phyloP scores from a whole-genome alignment of 2,113 vertebrate species.

The Gallinago jamesoni region DNA sequence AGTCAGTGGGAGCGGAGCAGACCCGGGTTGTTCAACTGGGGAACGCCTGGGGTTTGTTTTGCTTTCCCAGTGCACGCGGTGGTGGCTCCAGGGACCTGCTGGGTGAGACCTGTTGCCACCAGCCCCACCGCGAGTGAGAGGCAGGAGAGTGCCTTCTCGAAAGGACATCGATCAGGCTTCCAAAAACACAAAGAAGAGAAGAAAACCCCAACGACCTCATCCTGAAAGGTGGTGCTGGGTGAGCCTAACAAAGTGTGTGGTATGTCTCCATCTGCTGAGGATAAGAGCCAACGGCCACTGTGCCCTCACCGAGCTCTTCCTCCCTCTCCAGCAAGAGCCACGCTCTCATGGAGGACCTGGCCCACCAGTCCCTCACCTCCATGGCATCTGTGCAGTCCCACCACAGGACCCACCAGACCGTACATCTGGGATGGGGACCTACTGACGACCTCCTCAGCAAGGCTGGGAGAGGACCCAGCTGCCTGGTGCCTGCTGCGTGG shows the following conservation, averaged over 20 bases:
- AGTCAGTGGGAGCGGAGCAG: background rate
- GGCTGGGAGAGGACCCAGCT: background rate
- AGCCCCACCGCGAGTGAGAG: rapidly evolving
- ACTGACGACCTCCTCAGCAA: rapidly evolving
- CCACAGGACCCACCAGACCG: background rate
- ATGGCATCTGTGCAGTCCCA: rapidly evolving
- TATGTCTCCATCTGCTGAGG: slow-evolving; percentile 52
- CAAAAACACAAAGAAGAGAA: background rate
- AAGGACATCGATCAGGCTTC: background rate
- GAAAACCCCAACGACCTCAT: background rate
- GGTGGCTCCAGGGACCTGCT: background rate
- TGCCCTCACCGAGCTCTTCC: background rate
- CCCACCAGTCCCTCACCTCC: background rate
- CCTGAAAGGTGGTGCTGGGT: background rate
- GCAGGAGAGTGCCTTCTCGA: background rate
- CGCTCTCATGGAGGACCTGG: rapidly evolving
- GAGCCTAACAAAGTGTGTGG: slow-evolving; percentile 12
- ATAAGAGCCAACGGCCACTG: background rate
- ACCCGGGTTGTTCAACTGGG: background rate
- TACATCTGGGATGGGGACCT: background rate
- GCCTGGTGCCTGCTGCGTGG: rapidly evolving
- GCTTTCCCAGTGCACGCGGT: background rate
- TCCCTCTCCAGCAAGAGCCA: background rate
- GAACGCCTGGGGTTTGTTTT: background rate
- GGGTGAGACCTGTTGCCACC: background rate